Conservation (phyloP, 1,140 invertebrate species). For the Lerema accius region DNA sequence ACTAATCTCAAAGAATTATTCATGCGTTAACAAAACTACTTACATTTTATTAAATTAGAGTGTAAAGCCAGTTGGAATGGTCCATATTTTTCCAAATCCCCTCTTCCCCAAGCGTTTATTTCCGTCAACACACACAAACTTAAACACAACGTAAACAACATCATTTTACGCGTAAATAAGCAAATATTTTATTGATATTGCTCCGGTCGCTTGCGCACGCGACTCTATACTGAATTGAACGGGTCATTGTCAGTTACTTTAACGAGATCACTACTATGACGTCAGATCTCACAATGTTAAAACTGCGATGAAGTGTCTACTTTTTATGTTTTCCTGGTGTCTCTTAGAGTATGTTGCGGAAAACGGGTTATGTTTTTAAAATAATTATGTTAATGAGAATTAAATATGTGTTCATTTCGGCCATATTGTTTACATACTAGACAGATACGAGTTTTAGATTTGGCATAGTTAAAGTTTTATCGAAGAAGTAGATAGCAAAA, state of each 20-base stretch:
- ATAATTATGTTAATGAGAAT: no score
- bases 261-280: slow-evolving; percentile 25
- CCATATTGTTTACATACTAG: no score
- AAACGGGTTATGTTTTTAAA: no score
- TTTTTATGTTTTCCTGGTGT: slow-evolving; percentile 8
- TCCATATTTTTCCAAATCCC: slow-evolving; percentile 70
- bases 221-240: slow-evolving; percentile 19
- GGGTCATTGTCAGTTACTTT: slow-evolving; percentile 31
- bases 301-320: no score
- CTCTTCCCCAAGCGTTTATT: slow-evolving; percentile 46
- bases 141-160: slow-evolving; percentile 29
- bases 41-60: slow-evolving; percentile 71
- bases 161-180: slow-evolving; percentile 13
- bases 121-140: slow-evolving; percentile 40
- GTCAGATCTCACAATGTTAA: no score
- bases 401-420: no score
- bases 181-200: not conserved
- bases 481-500: no score
- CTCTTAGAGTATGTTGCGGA: not conserved
- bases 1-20: no score
- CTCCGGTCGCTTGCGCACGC: slow-evolving; percentile 12
- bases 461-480: no score
- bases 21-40: no score
- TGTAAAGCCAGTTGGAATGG: slow-evolving; percentile 62
- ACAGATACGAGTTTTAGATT: no score